These are phyloP conservation scores for Podargus strigoides DNA, from an alignment of 2,797 vertebrate species.

Conservation along the genomic window DNA sequence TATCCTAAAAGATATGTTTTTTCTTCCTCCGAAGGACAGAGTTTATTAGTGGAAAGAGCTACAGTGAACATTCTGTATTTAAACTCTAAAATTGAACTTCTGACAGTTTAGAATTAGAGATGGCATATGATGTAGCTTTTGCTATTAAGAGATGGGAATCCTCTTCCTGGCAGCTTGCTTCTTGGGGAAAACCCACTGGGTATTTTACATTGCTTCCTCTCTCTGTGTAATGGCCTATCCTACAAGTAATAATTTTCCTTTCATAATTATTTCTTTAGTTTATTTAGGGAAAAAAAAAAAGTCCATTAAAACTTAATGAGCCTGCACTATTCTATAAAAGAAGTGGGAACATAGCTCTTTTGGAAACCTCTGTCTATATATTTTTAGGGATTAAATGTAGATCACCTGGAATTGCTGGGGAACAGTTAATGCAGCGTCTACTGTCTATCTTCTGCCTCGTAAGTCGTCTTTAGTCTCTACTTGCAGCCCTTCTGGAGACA, in stretches of 20 bases:
- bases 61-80: not conserved
- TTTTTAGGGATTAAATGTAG: not conserved
- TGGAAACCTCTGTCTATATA: not conserved
- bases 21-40: not conserved
- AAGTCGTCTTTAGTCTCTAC: not conserved
- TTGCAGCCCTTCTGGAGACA: not conserved
- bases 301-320: not conserved
- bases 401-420: not conserved
- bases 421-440: not conserved
- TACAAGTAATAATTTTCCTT: not conserved
- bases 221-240: not conserved
- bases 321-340: not conserved
- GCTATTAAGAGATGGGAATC: not conserved
- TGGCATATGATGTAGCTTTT: not conserved
- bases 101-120: not conserved
- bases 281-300: not conserved
- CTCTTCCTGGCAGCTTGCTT: not conserved
- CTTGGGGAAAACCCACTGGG: not conserved
- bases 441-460: not conserved
- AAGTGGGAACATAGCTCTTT: not conserved
- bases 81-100: not conserved
- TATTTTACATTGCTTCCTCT: not conserved
- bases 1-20: not conserved
- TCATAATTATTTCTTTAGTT: not conserved
- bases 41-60: not conserved